phyloP scores from a whole-genome alignment of 2,888 invertebrate genomes.

The Eupithecia vulgata region DNA sequence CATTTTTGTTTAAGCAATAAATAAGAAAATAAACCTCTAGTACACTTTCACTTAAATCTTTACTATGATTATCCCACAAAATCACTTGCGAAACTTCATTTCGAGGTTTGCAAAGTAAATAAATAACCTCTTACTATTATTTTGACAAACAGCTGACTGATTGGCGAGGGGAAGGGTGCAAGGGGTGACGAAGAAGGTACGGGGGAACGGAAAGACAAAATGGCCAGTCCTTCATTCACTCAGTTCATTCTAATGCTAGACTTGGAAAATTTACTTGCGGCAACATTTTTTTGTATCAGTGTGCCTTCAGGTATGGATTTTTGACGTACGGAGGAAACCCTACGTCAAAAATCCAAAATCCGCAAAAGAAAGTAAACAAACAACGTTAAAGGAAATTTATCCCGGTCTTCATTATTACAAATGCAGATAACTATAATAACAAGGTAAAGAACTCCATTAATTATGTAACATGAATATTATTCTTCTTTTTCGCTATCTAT shows the following conservation, averaged over 20 bases:
- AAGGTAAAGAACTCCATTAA: not conserved
- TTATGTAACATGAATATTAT: not conserved
- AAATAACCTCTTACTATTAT: constrained; percentile 3
- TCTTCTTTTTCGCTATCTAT: not conserved
- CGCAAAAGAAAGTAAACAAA: constrained; percentile 3
- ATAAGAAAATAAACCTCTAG: not conserved
- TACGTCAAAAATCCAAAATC: not conserved
- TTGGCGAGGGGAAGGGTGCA: not conserved
- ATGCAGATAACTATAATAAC: not conserved
- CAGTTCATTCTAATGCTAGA: not conserved
- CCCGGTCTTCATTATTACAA: not conserved
- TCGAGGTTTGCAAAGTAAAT: not conserved
- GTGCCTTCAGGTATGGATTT: too few species aligned
- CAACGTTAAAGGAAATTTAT: not conserved
- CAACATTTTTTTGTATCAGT: not conserved
- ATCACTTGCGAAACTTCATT: not conserved
- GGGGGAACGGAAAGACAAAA: not conserved
- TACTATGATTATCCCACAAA: not conserved
- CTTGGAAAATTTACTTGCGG: not conserved
- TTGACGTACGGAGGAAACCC: too few species aligned
- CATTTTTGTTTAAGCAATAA: not conserved
- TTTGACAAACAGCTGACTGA: constrained; percentile 16
- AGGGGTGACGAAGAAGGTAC: not conserved
- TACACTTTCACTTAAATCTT: constrained; percentile 5
- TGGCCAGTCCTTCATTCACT: not conserved